A percentile compares a stretch with the other conserved stretches of the same genome.
These are phyloP conservation scores for Dorcus parallelipipedus DNA, from an alignment of 2,888 invertebrate genomes.

Conservation along the genomic window DNA sequence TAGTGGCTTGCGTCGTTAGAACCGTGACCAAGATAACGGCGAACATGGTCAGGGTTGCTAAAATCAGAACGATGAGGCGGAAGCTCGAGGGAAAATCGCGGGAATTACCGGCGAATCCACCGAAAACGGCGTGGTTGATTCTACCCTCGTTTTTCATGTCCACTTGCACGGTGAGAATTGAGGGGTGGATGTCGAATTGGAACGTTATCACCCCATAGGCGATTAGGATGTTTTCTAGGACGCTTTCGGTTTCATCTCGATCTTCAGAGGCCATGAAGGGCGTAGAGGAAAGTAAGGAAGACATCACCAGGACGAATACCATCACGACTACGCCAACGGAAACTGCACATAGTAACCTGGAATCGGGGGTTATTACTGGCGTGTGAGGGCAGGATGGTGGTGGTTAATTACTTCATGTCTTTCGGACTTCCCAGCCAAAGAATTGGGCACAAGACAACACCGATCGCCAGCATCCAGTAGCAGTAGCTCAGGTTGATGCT, in stretches of 20 bases:
- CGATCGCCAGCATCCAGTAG: constrained; percentile 77
- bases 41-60: constrained; percentile 62
- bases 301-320: constrained; percentile 67
- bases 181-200: constrained; percentile 80
- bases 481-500: constrained; percentile 72
- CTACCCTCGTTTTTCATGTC: constrained; percentile 81
- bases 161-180: constrained; percentile 84
- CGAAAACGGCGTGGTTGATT: constrained; percentile 67
- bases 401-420: constrained; percentile 76
- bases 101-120: constrained; percentile 46
- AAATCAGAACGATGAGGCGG: constrained; percentile 17
- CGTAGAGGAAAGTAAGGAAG: constrained; percentile 33
- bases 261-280: not conserved
- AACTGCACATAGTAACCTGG: constrained; percentile 60
- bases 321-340: constrained; percentile 63
- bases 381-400: not conserved
- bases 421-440: constrained; percentile 90
- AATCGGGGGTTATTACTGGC: constrained; percentile 25
- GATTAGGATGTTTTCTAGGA: constrained; percentile 53
- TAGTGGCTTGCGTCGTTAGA: constrained; percentile 62
- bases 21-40: constrained; percentile 61
- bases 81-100: not conserved
- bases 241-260: not conserved
- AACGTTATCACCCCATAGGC: constrained; percentile 68
- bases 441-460: constrained; percentile 70